Conservation (phyloP, 2,888 invertebrate species). For the Drosophila seclusa region DNA sequence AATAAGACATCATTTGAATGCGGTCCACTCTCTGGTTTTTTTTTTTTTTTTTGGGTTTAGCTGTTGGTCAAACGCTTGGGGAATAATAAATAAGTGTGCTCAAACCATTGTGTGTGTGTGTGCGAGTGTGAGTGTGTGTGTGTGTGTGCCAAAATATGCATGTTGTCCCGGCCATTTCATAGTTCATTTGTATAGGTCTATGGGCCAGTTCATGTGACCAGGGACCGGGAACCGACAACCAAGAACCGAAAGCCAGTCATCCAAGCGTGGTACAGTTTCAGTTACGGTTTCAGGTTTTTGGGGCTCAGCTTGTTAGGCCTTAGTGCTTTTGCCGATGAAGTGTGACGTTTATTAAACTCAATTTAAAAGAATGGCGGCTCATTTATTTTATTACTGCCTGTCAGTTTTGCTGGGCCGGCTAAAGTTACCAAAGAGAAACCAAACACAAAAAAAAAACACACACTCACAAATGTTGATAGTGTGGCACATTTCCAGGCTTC, state of each 20-base stretch:
- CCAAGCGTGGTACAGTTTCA: slow-evolving; percentile 67
- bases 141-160: slow-evolving; percentile 66
- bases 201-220: slow-evolving; percentile 23
- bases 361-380: slow-evolving; percentile 81
- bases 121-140: slow-evolving; percentile 20
- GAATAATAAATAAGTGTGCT: slow-evolving; percentile 80
- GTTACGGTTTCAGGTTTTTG: slow-evolving; percentile 53
- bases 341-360: slow-evolving; percentile 81
- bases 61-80: slow-evolving; percentile 79
- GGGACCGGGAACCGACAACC: slow-evolving; percentile 10
- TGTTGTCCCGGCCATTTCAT: slow-evolving; percentile 77
- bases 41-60: slow-evolving; percentile 59
- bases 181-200: slow-evolving; percentile 74
- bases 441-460: slow-evolving; percentile 41
- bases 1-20: slow-evolving; percentile 81
- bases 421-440: slow-evolving; percentile 66
- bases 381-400: slow-evolving; percentile 80
- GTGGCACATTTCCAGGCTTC: slow-evolving; percentile 63
- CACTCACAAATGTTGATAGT: slow-evolving; percentile 67
- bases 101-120: slow-evolving; percentile 28
- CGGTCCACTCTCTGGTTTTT: slow-evolving; percentile 54
- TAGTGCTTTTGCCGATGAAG: slow-evolving; percentile 77
- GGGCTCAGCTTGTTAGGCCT: slow-evolving; percentile 50
- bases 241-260: slow-evolving; percentile 39
- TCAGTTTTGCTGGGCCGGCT: slow-evolving; percentile 62